Conservation (phyloP, 2,113 vertebrate species). For the Antechinus stuartii region DNA sequence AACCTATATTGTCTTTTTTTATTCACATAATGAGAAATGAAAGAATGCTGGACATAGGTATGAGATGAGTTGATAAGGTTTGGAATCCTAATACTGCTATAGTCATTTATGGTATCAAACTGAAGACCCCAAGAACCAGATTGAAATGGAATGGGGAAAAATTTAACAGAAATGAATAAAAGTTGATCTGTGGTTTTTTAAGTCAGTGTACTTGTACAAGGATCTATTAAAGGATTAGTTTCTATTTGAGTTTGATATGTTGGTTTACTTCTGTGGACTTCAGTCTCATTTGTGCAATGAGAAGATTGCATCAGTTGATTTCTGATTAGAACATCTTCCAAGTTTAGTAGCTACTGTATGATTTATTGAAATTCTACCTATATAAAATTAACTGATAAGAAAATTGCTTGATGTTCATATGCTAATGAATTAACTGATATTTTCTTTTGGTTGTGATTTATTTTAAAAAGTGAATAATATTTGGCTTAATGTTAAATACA, state of each 20-base stretch:
- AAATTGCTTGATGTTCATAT: not conserved
- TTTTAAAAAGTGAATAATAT: constrained; percentile 9
- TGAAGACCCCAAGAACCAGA: not conserved
- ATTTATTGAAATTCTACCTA: not conserved
- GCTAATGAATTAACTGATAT: not conserved
- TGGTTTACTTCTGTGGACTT: not conserved
- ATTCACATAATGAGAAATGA: not conserved
- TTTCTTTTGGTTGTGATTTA: not conserved
- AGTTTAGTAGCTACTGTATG: not conserved
- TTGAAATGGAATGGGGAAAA: not conserved
- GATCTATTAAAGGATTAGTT: not conserved
- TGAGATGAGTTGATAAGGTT: not conserved
- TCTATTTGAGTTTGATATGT: not conserved
- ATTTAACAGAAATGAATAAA: not conserved
- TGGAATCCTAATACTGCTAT: not conserved
- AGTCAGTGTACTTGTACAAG: not conserved
- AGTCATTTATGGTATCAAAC: not conserved
- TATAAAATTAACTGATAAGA: not conserved
- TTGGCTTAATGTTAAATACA: not conserved
- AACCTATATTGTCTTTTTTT: not conserved
- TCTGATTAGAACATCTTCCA: not conserved
- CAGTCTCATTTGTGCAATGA: not conserved
- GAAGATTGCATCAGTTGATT: not conserved
- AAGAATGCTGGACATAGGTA: not conserved
- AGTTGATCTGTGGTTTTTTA: not conserved